Evolutionary conservation across 2,113 vertebrate species (phyloP).

Genomic region (Heterotilapia buettikoferi): DNA sequence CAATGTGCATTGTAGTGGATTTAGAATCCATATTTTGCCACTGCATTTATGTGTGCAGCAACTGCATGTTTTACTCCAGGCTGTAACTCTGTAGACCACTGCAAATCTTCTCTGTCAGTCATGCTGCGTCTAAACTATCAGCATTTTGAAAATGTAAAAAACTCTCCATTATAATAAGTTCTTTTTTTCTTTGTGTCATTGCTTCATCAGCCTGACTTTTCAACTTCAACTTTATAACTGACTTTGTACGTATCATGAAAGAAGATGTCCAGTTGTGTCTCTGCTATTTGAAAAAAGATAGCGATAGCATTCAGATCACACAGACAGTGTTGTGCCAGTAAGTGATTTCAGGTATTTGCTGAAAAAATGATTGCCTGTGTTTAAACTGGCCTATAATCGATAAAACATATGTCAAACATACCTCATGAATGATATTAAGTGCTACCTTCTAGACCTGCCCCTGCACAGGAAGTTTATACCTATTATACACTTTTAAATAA

Average conservation of each 20-base stretch:
- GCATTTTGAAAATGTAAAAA: background rate
- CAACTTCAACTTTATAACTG: background rate
- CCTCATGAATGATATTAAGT: background rate
- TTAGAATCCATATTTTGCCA: background rate
- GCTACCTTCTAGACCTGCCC: background rate
- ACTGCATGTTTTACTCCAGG: background rate
- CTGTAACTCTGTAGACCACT: background rate
- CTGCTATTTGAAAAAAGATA: background rate
- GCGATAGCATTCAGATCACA: background rate
- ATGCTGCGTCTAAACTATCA: background rate
- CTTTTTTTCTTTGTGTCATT: background rate
- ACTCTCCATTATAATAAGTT: background rate
- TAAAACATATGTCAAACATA: background rate
- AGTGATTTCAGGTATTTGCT: background rate
- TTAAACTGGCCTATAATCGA: background rate
- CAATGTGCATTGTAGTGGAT: background rate
- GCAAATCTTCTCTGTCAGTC: background rate
- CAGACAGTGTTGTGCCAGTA: background rate
- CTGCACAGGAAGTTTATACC: background rate
- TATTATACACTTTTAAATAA: background rate
- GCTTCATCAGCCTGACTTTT: background rate
- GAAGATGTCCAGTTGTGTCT: background rate
- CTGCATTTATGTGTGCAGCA: background rate
- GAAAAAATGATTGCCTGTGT: background rate
- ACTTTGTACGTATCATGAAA: background rate